Conservation (phyloP, 1,140 invertebrate species). For the Gryon sp. region DNA sequence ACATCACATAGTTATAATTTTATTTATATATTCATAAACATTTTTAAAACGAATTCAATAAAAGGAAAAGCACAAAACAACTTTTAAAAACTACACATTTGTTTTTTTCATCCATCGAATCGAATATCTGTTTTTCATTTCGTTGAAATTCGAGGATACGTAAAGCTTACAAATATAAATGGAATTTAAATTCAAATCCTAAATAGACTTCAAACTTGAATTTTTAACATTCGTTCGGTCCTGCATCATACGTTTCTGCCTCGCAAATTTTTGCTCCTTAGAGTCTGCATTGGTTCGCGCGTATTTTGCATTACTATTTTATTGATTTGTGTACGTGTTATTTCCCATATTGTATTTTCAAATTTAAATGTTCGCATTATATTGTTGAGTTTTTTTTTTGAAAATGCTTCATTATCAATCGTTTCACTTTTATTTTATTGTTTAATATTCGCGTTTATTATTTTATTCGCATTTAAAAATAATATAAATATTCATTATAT, state of each 20-base stretch:
- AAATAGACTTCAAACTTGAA: constrained; percentile 20
- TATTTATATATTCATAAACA: no score
- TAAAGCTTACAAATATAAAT: constrained; percentile 25
- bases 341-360: constrained; percentile 39
- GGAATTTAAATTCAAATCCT: constrained; percentile 29
- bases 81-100: no score
- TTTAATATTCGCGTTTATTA: no score
- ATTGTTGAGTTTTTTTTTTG: constrained; percentile 25
- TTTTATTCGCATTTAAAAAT: no score
- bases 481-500: no score
- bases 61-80: no score
- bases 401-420: no score
- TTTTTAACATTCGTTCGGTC: constrained; percentile 27
- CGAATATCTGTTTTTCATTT: no score
- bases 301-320: constrained; percentile 51
- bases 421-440: constrained; percentile 12
- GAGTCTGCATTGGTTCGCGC: constrained; percentile 4
- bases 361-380: constrained; percentile 27
- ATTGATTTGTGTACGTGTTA: constrained; percentile 45
- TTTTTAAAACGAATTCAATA: no score
- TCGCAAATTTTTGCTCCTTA: constrained; percentile 31
- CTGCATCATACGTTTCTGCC: constrained; percentile 37
- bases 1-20: no score
- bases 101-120: no score
- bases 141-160: not conserved